Conservation (phyloP, 2,113 vertebrate species). For the Seriola aureovittata region DNA sequence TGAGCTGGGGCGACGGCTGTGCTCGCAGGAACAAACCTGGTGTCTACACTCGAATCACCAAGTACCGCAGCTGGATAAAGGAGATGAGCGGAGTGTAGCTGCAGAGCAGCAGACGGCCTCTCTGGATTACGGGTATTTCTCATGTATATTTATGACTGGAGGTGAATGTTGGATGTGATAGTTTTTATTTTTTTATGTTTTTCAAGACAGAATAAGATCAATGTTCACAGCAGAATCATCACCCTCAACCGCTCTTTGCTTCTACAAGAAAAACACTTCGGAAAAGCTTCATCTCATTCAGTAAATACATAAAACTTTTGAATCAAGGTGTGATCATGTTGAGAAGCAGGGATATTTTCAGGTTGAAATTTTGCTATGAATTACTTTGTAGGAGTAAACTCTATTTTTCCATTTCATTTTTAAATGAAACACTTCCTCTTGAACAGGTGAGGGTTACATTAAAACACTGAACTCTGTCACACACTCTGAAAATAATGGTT, state of each 20-base stretch:
- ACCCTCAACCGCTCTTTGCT: no score
- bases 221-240: not conserved
- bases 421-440: not conserved
- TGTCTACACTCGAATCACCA: conserved; percentile 87
- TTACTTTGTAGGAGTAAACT: not conserved
- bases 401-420: not conserved
- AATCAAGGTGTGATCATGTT: no score
- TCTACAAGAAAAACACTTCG: no score
- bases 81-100: conserved; percentile 63
- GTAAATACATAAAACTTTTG: not conserved
- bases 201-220: not conserved
- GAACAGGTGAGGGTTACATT: no score
- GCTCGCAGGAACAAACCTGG: conserved; percentile 88
- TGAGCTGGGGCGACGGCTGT: conserved; percentile 94
- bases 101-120: not conserved
- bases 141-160: not conserved
- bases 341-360: not conserved
- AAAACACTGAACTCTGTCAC: not conserved
- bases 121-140: not conserved
- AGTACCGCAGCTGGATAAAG: conserved; percentile 88
- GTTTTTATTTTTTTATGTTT: not conserved
- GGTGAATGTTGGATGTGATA: not conserved
- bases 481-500: not conserved
- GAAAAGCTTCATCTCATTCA: not conserved
- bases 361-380: no score